Evolutionary conservation across 2,113 vertebrate genomes (phyloP), one percentile per base, ranked within the genome.

Genomic region (Chauna torquata): DNA sequence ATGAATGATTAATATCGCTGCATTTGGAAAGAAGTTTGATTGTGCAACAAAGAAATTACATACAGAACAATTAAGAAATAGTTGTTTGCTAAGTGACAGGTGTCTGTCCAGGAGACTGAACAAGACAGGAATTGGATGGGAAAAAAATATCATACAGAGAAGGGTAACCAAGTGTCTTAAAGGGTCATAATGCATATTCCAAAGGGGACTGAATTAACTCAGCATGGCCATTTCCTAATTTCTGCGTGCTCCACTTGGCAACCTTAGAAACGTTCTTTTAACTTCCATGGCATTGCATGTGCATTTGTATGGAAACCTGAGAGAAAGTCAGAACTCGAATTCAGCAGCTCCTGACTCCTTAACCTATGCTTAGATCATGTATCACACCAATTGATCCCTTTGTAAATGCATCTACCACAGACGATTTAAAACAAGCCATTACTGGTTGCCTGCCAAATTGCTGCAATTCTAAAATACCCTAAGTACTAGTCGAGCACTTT

Each of bases 391-490:
- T 0, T 74, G 65, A 88, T 72, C 76, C 57, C 25, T 91, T 82
- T 74, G 54, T 69, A 94, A 90, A 93, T 34, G n/a, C 59, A 72
- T 88, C 42, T 62, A 55, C 77, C 62, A 76, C 70, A 82, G 82
- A 77, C 0, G 0, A 55, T 95, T 95, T 92, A 82, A 84, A 95
- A 72, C 70, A 61, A 91, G 68, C 88, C 69, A 62, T 61, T 80
- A 71, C 77, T 93, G 90, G 91, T 95, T 74, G 36, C 34, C 82
- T 96, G 96, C 90, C 95, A 96, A 88, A 84, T 81, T 0, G 0
- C 34, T 94, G 77, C 86, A 69, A 59, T 82, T 95, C 92, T 88
- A 47, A 86, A 96, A 94, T 87, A 84, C 55, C 61, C 16, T 16
- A 59, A 58, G n/a, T 77, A 62, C 86, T 84, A 75, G 83, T 75